Evolutionary conservation across 2,888 invertebrate species (phyloP), one percentile per base, ranked within the genome.

Genomic region (Lasioglossum figueresi): DNA sequence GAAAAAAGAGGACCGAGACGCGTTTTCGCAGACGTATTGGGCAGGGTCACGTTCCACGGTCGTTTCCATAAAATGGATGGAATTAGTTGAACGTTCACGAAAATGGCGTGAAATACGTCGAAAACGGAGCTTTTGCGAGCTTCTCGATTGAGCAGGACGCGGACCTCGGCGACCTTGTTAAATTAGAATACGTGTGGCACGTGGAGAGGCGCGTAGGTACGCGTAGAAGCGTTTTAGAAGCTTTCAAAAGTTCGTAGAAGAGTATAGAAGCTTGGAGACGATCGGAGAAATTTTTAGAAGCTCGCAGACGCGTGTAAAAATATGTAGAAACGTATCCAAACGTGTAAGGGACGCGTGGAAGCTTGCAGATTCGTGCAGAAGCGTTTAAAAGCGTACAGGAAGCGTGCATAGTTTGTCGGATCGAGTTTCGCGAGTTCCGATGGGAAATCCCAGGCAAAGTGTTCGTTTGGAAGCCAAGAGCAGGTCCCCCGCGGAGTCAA

Each of bases 401-500:
- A 27, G 14, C 59, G 27, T 27, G 59, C 59, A n/a, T 5, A 59
- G 31, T 31, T 63, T 6, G 31, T 6, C 63, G 0, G 16, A 31
- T 14, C 16, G 31, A 16, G 63, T 63, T 63, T 31, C 27, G 27
- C 1, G 23, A 52, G 52, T 52, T 23, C 2, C 10, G 75, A 81
- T 66, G 66, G 59, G 77, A 83, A 83, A 78, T 75, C 63, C 75
- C 75, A 77, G 72, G 63, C 48, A 68, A 66, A 77, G 70, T 43
- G 63, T 6, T 34, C 23, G 52, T 52, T 52, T n/a, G 52, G n/a
- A n/a, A 52, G 52, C 10, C 19, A 45, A 34, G 72, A 31, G 45
- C 63, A 19, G 66, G 23, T 37, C 31, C 1, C 3, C 8, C 19
- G 34, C 31, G 66, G 70, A 68, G 78, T 40, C 75, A 59, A 71